Evolutionary conservation across 2,888 invertebrate genomes (phyloP), one percentile per base, ranked within the genome.

Genomic region (Julus scanicus): DNA sequence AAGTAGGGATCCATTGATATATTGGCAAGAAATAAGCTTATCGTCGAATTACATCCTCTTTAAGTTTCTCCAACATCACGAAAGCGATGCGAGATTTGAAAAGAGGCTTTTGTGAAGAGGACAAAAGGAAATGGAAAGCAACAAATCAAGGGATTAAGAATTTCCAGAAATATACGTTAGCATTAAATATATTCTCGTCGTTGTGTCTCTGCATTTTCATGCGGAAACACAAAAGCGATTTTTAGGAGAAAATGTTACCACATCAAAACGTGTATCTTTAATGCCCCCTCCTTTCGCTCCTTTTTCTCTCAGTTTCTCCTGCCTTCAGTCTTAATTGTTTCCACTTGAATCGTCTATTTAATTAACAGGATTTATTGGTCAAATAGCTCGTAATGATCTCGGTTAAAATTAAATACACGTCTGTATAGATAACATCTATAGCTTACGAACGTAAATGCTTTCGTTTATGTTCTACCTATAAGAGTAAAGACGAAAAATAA

Each of bases 71-170:
- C 29, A 13, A 80, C 13, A 37, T 80, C 37, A 37, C 80, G 80
- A 80, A 80, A 20, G 80, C 29, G 80, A 80, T 8, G 37, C 80
- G 37, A 80, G 5, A 37, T 37, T 8, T 80, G 80, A 29, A 80
- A 37, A 80, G 80, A 39, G 0, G 37, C 80, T 80, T 37, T 80
- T 80, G 80, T 11, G 15, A 37, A 15, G 37, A 37, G 80, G 80
- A 80, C 37, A 80, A 80, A 63, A 80, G 37, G 80, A 80, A 80
- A 80, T 13, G 80, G 37, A 80, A 80, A 37, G 80, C 80, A 80
- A 80, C 80, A 37, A 80, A 80, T 80, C 80, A 80, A 37, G 15
- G 80, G 80, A 80, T 80, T 80, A 80, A 80, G 80, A 80, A 80
- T 80, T 80, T 80, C 13, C 80, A 80, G 80, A 80, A 71, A 80